These are phyloP conservation scores for Pocota personata DNA, from an alignment of 2,888 invertebrate genomes.

Conservation along the genomic window DNA sequence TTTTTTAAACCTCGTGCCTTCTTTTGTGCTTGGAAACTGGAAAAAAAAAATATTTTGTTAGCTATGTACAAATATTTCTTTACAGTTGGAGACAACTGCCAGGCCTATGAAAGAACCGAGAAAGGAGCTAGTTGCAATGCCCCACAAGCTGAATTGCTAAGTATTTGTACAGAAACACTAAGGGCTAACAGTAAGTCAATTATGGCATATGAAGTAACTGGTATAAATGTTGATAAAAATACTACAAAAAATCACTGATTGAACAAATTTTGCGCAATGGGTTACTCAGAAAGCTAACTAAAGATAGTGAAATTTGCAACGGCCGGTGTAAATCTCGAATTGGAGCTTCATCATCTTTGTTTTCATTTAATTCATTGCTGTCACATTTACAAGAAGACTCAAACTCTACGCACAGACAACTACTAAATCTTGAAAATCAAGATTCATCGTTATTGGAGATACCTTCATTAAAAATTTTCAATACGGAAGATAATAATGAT, in stretches of 20 bases:
- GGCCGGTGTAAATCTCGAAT: neutral
- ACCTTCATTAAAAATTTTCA: no score
- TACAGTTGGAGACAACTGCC: neutral
- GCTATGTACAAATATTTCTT: neutral
- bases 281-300: neutral
- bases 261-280: no score
- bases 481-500: no score
- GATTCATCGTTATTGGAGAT: no score
- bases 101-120: neutral
- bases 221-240: neutral
- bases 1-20: neutral
- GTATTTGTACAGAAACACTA: neutral
- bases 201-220: no score
- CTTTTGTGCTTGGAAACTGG: neutral
- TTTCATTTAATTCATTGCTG: no score
- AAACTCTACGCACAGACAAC: no score
- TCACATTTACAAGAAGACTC: no score
- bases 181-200: neutral
- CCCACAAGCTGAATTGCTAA: neutral
- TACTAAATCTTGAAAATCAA: no score
- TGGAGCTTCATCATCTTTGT: no score
- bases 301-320: neutral
- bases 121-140: neutral
- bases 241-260: neutral
- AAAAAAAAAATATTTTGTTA: neutral